phyloP scores from a whole-genome alignment of 2,113 vertebrate species.

The Parus major region DNA sequence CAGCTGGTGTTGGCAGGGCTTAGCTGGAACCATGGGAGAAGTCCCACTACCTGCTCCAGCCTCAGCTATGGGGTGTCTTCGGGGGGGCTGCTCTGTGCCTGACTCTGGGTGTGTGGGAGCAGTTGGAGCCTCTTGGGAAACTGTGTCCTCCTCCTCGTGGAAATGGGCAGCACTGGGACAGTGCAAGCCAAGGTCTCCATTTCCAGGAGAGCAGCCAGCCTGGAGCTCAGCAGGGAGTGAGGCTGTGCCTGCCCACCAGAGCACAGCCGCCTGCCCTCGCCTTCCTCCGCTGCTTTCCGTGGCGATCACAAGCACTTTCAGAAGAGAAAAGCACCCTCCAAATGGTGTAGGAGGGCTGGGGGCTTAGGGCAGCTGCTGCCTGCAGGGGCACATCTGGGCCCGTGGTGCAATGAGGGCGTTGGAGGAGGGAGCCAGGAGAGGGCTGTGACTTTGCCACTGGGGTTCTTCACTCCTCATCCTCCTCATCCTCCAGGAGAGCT shows the following conservation, averaged over 20 bases:
- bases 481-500: background rate
- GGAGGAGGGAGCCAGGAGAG: background rate
- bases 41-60: background rate
- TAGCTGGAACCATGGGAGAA: background rate
- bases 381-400: background rate
- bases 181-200: fast-evolving
- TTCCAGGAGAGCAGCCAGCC: background rate
- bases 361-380: background rate
- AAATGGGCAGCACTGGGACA: background rate
- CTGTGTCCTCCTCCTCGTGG: background rate
- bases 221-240: background rate
- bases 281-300: background rate
- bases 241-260: fast-evolving
- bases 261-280: background rate
- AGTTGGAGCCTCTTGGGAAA: background rate
- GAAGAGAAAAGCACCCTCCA: background rate
- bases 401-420: background rate
- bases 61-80: fast-evolving
- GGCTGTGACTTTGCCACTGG: background rate
- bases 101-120: fast-evolving
- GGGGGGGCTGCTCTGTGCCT: fast-evolving
- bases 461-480: background rate
- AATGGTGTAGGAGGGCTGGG: background rate
- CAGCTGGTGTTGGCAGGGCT: background rate
- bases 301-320: background rate